These are phyloP conservation scores for Dipodomys spectabilis DNA, from an alignment of 2,113 vertebrate species.

Conservation along the genomic window DNA sequence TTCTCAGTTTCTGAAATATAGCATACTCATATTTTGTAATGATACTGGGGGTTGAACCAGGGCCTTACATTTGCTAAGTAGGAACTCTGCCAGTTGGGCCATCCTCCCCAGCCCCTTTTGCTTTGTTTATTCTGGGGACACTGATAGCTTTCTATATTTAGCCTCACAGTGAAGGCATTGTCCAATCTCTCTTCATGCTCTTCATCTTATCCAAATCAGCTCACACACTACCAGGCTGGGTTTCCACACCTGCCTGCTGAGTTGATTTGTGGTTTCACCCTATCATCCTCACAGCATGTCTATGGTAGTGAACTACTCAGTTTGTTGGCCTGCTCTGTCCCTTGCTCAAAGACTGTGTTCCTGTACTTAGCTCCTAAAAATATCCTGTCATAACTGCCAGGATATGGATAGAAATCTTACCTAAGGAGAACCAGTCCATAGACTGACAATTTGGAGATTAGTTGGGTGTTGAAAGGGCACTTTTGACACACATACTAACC, in stretches of 20 bases:
- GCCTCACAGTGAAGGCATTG: background rate
- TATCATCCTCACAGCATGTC: background rate
- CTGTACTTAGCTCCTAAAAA: background rate
- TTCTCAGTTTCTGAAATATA: conserved; percentile 12
- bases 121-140: too few relatives aligned
- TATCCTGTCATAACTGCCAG: background rate
- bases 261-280: background rate
- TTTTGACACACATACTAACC: background rate
- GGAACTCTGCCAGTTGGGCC: too few relatives aligned
- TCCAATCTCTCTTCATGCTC: background rate
- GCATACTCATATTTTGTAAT: background rate
- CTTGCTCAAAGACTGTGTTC: background rate
- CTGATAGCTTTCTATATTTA: too few relatives aligned
- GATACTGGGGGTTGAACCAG: too few relatives aligned
- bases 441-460: background rate
- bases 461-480: background rate
- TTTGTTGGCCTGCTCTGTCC: background rate
- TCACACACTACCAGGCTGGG: background rate
- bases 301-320: background rate
- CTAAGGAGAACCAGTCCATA: background rate
- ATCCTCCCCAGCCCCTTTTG: too few relatives aligned
- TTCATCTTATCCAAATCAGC: background rate
- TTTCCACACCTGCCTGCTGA: background rate
- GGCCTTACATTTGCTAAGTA: too few relatives aligned
- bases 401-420: background rate